A percentile compares a stretch with the other conserved stretches of the same genome.
phyloP scores from a whole-genome alignment of 1,140 invertebrate genomes.

The Leptinotarsa undecemlineata region DNA sequence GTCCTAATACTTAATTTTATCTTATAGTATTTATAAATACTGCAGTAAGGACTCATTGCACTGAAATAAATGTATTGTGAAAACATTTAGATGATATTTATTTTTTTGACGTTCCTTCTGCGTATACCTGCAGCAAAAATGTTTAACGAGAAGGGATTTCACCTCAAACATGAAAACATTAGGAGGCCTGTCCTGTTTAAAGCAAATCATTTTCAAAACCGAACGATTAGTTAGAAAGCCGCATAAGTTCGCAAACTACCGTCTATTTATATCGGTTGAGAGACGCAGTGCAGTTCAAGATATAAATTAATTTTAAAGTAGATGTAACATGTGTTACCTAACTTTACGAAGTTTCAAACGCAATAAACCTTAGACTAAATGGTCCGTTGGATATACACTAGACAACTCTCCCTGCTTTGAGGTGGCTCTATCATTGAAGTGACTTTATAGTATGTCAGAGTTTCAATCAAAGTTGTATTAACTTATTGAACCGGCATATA shows the following conservation, averaged over 20 bases:
- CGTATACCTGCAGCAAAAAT: too few relatives aligned
- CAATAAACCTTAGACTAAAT: background rate
- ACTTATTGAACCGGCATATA: too few relatives aligned
- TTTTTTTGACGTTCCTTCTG: too few relatives aligned
- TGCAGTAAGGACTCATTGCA: too few relatives aligned
- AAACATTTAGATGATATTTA: too few relatives aligned
- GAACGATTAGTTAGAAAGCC: slow-evolving; percentile 8
- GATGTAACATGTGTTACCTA: slow-evolving; percentile 3
- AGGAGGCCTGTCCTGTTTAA: background rate
- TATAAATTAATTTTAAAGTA: slow-evolving; percentile 2
- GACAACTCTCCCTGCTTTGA: background rate
- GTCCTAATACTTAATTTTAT: too few relatives aligned
- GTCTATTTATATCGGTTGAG: slow-evolving; percentile 5
- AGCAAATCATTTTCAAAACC: background rate
- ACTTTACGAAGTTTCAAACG: background rate
- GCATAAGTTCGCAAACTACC: slow-evolving; percentile 4
- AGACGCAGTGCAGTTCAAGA: background rate
- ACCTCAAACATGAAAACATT: too few relatives aligned
- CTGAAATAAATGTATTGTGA: too few relatives aligned
- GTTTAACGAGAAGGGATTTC: too few relatives aligned
- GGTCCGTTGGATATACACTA: background rate
- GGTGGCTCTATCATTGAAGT: background rate
- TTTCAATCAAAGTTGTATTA: too few relatives aligned
- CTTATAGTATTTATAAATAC: too few relatives aligned
- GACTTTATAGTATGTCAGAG: background rate